A percentile compares a stretch with the other conserved stretches of the same genome.
phyloP scores from a whole-genome alignment of 2,888 invertebrate species.

The Andrena haemorrhoa region DNA sequence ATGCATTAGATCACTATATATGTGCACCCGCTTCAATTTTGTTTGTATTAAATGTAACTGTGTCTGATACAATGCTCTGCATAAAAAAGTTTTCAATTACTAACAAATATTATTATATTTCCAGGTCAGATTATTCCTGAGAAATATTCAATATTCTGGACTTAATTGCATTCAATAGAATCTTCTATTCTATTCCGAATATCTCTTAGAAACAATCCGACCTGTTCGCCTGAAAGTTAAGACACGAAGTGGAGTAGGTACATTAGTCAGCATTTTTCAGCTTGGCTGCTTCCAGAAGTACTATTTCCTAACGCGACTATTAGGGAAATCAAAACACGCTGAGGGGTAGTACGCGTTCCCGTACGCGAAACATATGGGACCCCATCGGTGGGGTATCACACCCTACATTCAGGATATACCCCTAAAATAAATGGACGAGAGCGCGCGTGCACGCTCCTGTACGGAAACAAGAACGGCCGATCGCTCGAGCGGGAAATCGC shows the following conservation, averaged over 20 bases:
- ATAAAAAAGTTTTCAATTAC: too few species aligned
- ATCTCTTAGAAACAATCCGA: neutral
- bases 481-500: slow-evolving; percentile 82
- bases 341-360: slow-evolving; percentile 70
- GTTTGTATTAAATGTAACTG: too few species aligned
- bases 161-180: neutral
- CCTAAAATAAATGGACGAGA: slow-evolving; percentile 83
- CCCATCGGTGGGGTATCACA: slow-evolving; percentile 77
- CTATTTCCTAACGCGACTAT: slow-evolving; percentile 78
- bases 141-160: neutral
- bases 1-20: too few species aligned
- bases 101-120: too few species aligned
- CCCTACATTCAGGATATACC: slow-evolving; percentile 77
- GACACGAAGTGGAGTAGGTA: neutral
- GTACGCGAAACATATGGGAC: slow-evolving; percentile 82
- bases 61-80: too few species aligned
- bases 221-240: neutral
- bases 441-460: slow-evolving; percentile 70
- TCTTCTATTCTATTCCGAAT: neutral
- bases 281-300: slow-evolving; percentile 53
- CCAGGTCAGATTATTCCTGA: neutral
- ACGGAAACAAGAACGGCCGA: slow-evolving; percentile 73
- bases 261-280: slow-evolving; percentile 62
- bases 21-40: too few species aligned
- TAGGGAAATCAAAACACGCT: slow-evolving; percentile 84